These are phyloP conservation scores for Blastobasis lacticolella DNA, from an alignment of 2,888 invertebrate genomes.

Conservation along the genomic window DNA sequence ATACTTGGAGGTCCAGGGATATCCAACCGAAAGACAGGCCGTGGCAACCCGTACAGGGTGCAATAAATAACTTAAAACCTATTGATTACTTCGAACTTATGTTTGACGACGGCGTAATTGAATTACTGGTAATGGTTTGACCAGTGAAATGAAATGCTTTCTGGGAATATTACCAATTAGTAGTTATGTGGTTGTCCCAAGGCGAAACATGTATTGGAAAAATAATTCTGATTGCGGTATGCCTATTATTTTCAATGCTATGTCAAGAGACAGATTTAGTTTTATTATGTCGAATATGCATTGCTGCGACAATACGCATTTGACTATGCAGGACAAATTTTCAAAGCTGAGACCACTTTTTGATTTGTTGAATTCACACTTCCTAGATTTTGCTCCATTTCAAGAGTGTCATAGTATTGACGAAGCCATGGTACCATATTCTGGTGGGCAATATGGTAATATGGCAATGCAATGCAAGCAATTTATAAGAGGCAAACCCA, in stretches of 20 bases:
- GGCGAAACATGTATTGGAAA: conserved; percentile 7
- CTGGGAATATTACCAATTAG: conserved; percentile 2
- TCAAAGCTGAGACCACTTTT: neutral
- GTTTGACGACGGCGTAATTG: neutral
- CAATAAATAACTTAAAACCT: neutral
- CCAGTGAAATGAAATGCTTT: conserved; percentile 1
- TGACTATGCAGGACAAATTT: neutral
- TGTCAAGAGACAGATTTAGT: conserved; percentile 5
- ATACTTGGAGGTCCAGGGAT: neutral
- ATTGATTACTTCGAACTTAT: neutral
- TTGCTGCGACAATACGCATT: neutral
- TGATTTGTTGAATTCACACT: conserved; percentile 1
- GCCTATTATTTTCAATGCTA: conserved; percentile 3
- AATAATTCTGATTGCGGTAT: conserved; percentile 5
- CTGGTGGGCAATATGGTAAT: neutral
- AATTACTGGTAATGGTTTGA: neutral
- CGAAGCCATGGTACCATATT: conserved; percentile 2
- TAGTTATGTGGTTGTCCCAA: conserved; percentile 6
- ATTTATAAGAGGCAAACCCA: conserved; percentile 1
- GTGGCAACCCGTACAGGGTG: neutral
- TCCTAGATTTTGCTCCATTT: neutral
- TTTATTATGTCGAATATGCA: conserved; percentile 1
- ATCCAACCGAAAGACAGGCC: neutral
- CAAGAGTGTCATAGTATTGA: neutral
- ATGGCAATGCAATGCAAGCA: neutral